Evolutionary conservation across 2,113 vertebrate genomes (phyloP).

Genomic region (Dipodomys ordii): DNA sequence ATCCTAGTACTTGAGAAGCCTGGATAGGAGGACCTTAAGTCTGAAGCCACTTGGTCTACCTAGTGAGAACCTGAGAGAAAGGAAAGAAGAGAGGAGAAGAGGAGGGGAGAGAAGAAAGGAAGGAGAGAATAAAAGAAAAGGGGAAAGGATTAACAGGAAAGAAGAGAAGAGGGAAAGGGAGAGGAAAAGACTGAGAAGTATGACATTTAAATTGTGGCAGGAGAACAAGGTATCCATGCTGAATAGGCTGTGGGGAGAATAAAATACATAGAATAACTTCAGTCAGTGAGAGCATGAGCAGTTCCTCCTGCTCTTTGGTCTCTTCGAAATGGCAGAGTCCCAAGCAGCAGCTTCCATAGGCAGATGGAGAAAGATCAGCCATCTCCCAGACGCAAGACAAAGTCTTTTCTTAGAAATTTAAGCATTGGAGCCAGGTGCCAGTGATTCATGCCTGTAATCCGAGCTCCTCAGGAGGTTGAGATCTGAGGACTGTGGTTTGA

Average conservation of each 20-base stretch:
- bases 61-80: not conserved
- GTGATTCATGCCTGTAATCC: too few species aligned
- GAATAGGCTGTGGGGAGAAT: not conserved
- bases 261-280: not conserved
- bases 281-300: not conserved
- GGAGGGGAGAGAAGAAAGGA: too few species aligned
- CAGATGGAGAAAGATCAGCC: rapidly evolving
- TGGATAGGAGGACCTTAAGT: not conserved
- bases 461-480: too few species aligned
- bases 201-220: not conserved
- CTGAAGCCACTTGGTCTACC: not conserved
- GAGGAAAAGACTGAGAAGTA: not conserved
- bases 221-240: not conserved
- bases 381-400: not conserved
- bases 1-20: not conserved
- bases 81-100: not conserved
- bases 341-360: not conserved
- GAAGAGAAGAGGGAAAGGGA: too few species aligned
- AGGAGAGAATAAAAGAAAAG: too few species aligned
- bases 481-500: too few species aligned
- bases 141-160: too few species aligned
- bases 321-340: not conserved
- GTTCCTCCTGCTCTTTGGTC: not conserved
- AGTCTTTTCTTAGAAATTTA: conserved; percentile 11
- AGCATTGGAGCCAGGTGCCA: not conserved